Evolutionary conservation across 2,113 vertebrate species (phyloP).

Genomic region (Cyphotilapia sp.): DNA sequence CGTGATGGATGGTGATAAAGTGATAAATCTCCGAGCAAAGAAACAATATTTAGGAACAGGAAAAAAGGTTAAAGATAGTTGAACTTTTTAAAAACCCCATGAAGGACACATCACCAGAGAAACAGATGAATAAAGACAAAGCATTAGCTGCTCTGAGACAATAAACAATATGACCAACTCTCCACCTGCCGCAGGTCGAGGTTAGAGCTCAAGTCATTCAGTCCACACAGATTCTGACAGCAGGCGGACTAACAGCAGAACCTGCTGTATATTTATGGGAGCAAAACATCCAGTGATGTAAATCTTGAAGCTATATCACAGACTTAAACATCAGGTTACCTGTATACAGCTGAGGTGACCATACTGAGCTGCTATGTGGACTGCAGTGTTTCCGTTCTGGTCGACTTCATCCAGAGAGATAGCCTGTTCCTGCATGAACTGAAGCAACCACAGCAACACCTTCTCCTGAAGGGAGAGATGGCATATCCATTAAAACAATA

Average conservation of each 20-base stretch:
- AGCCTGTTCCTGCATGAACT: conserved; percentile 98
- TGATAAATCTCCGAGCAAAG: not conserved
- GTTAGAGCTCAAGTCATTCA: not conserved
- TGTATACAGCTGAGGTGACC: conserved; percentile 94
- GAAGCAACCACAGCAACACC: conserved; percentile 93
- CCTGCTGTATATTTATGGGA: not conserved
- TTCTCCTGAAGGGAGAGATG: conserved; percentile 76
- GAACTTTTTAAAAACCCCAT: accelerated
- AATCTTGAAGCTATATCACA: not conserved
- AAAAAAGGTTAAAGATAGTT: not conserved
- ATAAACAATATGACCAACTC: not conserved
- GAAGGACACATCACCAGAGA: accelerated
- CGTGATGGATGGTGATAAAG: not conserved
- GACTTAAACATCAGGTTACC: conserved; percentile 22
- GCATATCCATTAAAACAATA: not conserved
- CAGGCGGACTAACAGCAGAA: not conserved
- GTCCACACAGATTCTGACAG: not conserved
- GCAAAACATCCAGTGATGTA: not conserved
- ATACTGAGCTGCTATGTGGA: conserved; percentile 88
- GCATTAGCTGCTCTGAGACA: not conserved
- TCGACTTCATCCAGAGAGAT: conserved; percentile 95
- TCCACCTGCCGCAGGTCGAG: not conserved
- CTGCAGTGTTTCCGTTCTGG: conserved; percentile 90
- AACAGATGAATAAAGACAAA: not conserved
- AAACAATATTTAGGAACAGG: not conserved